Evolutionary conservation across 2,888 invertebrate genomes (phyloP), one percentile per base, ranked within the genome.

Genomic region (Polydrusus cervinus): DNA sequence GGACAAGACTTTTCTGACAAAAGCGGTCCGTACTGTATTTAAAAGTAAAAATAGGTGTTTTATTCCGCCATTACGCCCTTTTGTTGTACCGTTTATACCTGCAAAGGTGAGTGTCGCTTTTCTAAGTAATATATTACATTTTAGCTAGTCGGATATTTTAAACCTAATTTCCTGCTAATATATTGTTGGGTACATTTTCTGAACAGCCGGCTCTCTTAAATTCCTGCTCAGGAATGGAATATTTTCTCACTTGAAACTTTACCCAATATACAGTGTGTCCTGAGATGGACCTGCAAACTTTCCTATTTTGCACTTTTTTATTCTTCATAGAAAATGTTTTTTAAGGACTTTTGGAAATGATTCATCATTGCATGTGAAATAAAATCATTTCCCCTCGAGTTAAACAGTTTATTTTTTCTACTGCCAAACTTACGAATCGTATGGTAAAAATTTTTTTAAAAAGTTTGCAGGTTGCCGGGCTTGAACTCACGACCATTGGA

Each of bases 11-110:
- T 47, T 16, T 8, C 47, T 47, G 47, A 16, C 0, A 47, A 47
- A 47, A 16, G 1, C 16, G 16, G 47, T 16, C 16, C 3, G 47
- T 16, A 8, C 7, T 16, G 47, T 47, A 47, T 47, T 47, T 47
- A 16, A 16, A 47, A 47, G 47, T 47, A 47, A 47, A 47, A 16
- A 47, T 16, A 16, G 16, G n/a, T 53, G 53, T 53, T 53, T 53
- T 30, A 53, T 53, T 30, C 25, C 9, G 53, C n/a, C n/a, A 53
- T 53, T 53, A 53, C 53, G 53, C 53, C 53, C 53, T 53, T 53
- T 25, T n/a, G 30, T n/a, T 30, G 53, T 53, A 53, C 13, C 53
- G n/a, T 20, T 30, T 53, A 53, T 30, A 53, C 25, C 47, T 10
- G 20, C n/a, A 53, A 30, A 3, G 53, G 16, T 53, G 53, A 53